Conservation (phyloP, 2,888 invertebrate species). For the Mimachlamys varia region DNA sequence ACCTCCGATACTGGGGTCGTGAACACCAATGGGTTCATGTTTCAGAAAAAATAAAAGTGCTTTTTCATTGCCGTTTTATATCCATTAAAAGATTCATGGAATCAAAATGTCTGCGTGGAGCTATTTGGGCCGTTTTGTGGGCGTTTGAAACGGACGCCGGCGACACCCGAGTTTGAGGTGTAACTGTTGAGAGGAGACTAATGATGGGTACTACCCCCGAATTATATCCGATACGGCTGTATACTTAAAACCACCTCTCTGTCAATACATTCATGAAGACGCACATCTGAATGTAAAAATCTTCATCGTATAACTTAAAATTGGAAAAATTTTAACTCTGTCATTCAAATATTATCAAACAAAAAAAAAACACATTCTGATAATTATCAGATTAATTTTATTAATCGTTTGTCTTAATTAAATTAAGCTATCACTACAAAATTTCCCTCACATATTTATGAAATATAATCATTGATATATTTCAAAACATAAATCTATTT, state of each 20-base stretch:
- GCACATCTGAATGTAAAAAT: background rate
- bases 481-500: too few relatives aligned
- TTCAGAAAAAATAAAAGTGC: background rate
- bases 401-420: too few relatives aligned
- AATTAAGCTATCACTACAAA: too few relatives aligned
- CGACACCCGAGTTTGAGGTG: background rate
- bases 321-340: background rate
- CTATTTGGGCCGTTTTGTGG: conserved; percentile 2
- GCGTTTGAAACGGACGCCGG: background rate
- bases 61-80: background rate
- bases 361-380: too few relatives aligned
- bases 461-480: too few relatives aligned
- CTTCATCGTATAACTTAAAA: background rate
- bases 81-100: background rate
- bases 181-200: background rate
- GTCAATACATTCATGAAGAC: background rate
- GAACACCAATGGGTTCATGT: background rate
- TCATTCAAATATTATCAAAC: too few relatives aligned
- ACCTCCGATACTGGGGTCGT: background rate
- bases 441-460: too few relatives aligned
- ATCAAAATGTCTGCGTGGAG: conserved; percentile 21
- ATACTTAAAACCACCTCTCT: background rate
- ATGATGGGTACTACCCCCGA: background rate
- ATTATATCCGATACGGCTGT: background rate
- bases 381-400: too few relatives aligned